These are phyloP conservation scores for Nautilus pompilius DNA, from an alignment of 1,140 invertebrate species.

Conservation along the genomic window DNA sequence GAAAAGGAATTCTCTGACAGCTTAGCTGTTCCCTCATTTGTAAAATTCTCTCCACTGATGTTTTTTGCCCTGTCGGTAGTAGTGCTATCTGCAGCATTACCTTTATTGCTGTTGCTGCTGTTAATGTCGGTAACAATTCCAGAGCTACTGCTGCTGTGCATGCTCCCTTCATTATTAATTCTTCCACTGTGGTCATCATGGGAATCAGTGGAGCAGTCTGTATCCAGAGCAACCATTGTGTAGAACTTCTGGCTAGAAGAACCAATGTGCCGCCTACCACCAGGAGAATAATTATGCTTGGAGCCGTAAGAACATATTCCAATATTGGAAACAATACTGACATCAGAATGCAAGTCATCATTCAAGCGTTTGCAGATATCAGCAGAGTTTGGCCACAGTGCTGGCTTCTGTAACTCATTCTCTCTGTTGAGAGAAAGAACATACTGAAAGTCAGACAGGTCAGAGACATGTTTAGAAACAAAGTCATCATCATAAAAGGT, in stretches of 20 bases:
- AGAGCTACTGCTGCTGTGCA: neutral
- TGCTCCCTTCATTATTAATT: neutral
- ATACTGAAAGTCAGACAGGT: too few relatives aligned
- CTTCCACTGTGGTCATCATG: neutral
- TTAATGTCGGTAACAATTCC: neutral
- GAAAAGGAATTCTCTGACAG: too few relatives aligned
- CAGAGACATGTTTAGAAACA: too few relatives aligned
- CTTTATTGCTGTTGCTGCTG: neutral
- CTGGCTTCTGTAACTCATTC: neutral
- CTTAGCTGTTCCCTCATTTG: too few relatives aligned
- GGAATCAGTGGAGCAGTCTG: slow-evolving; percentile 3
- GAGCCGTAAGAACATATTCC: neutral
- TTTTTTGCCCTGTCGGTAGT: too few relatives aligned
- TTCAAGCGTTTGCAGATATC: neutral
- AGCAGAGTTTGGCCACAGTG: neutral
- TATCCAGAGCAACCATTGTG: slow-evolving; percentile 3
- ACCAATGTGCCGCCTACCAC: neutral
- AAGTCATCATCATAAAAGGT: too few relatives aligned
- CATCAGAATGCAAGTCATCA: neutral
- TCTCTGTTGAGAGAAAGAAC: neutral
- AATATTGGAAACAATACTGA: neutral
- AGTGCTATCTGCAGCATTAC: too few relatives aligned
- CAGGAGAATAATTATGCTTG: neutral
- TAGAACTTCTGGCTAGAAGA: slow-evolving; percentile 3
- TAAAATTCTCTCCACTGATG: too few relatives aligned